These are phyloP conservation scores for Alexandromys fortis DNA, from an alignment of 2,113 vertebrate species.

Conservation along the genomic window DNA sequence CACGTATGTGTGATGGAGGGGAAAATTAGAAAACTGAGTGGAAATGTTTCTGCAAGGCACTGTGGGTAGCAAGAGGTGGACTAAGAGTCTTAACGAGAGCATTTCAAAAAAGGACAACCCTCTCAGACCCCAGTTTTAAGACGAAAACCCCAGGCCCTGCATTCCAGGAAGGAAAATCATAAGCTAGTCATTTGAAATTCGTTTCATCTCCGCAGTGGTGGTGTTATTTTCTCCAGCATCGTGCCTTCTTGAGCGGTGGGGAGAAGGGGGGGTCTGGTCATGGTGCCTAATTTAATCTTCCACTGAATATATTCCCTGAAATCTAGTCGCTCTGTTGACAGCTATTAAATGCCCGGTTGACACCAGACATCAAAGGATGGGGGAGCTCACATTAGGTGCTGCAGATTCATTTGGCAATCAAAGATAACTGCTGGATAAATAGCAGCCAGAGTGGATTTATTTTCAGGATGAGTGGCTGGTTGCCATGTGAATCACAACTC, in stretches of 20 bases:
- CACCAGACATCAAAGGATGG: conserved; percentile 51
- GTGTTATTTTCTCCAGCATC: conserved; percentile 48
- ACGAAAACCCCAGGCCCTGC: not conserved
- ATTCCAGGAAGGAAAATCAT: conserved; percentile 16
- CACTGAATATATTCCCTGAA: conserved; percentile 61
- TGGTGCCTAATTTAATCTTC: conserved; percentile 58
- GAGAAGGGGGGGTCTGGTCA: conserved; percentile 48
- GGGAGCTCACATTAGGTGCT: conserved; percentile 9
- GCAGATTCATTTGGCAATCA: conserved; percentile 61
- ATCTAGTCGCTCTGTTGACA: conserved; percentile 61
- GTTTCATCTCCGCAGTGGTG: not conserved
- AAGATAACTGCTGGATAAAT: conserved; percentile 63
- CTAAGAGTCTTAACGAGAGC: not conserved
- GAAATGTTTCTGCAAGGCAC: not conserved
- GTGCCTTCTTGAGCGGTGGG: conserved; percentile 11
- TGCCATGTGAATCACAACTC: conserved; percentile 46
- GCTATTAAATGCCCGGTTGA: conserved; percentile 69
- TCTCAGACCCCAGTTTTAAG: not conserved
- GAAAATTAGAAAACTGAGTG: not conserved
- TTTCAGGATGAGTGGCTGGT: conserved; percentile 60
- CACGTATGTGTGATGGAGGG: not conserved
- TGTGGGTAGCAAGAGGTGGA: not conserved
- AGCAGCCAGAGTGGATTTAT: conserved; percentile 38
- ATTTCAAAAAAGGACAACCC: not conserved
- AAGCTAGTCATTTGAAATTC: conserved; percentile 28